Evolutionary conservation across 2,797 vertebrate species (phyloP), one percentile per base, ranked within the genome.

Genomic region (Ctenopoma multispine): DNA sequence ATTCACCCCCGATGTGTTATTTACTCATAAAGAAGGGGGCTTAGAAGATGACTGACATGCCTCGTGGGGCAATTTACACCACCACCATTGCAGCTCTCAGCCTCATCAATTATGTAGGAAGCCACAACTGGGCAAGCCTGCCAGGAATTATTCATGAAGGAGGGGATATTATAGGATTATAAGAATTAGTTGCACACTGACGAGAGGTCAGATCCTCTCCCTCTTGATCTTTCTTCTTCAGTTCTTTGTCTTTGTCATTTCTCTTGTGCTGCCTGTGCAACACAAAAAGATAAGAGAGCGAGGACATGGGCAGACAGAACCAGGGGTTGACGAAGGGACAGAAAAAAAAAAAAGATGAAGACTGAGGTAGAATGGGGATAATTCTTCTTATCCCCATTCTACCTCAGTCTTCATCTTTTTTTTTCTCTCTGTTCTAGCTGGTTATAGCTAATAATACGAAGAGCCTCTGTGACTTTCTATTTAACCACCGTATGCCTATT

Each of bases 51-150:
- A 93, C 78, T 87, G 89, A 89, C 83, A 48, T 79, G 78, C 64
- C 83, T 85, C 15, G 3, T 1, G 50, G 79, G 83, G 81, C 72
- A 83, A 79, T 82, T 85, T 83, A 86, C 77, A 84, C 75, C 65
- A 70, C 83, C 72, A 61, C 80, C 65, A 84, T 75, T 57, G n/a
- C 75, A 66, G 68, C 81, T 81, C 74, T 78, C 77, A 59, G 75
- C 71, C 27, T 80, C 76, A 91, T 94, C 80, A 86, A 93, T 93
- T 85, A 93, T 92, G 75, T 27, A 92, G 63, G 41, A 71, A 31
- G 64, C 80, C 4, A 46, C 78, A 70, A 72, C 78, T 63, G 70
- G 83, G 77, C 84, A 83, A 84, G 81, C 84, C 88, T 86, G 78
- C 79, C 65, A 74, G 79, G 62, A 90, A 91, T 91, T 84, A 90